Evolutionary conservation across 2,888 invertebrate genomes (phyloP).

Genomic region (Copidosoma aretas): DNA sequence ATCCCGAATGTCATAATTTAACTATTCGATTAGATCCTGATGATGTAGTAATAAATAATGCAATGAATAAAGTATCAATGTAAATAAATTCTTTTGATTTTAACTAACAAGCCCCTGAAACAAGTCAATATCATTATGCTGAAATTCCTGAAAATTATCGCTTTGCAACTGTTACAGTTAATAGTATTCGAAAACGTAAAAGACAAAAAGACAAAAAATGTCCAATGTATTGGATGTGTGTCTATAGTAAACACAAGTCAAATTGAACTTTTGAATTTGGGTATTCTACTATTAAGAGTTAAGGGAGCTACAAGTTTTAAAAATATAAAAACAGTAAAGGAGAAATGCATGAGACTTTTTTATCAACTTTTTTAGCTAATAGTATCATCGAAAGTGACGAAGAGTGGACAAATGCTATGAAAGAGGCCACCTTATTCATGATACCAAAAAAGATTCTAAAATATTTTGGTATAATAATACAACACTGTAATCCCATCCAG

Average conservation of each 20-base stretch:
- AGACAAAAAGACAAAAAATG: not conserved
- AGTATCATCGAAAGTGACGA: constrained; percentile 34
- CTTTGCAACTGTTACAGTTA: not conserved
- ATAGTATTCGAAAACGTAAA: not conserved
- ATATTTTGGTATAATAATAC: constrained; percentile 47
- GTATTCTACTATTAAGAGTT: constrained; percentile 45
- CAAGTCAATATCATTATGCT: constrained; percentile 5
- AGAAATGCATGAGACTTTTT: constrained; percentile 39
- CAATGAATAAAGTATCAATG: constrained; percentile 33
- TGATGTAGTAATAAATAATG: constrained; percentile 17
- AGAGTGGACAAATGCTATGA: constrained; percentile 28
- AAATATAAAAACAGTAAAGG: constrained; percentile 48
- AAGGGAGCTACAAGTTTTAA: constrained; percentile 49
- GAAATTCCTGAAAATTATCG: constrained; percentile 4
- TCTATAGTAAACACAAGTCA: constrained; percentile 14
- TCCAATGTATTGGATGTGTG: constrained; percentile 8
- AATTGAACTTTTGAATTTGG: constrained; percentile 14
- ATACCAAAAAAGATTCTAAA: constrained; percentile 46
- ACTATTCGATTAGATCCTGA: not conserved
- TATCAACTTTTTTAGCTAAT: constrained; percentile 19
- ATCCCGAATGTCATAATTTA: constrained; percentile 17
- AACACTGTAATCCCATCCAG: constrained; percentile 42
- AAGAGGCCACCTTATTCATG: constrained; percentile 16
- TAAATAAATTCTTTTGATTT: constrained; percentile 32
- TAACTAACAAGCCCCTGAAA: constrained; percentile 30